These are phyloP conservation scores for Eupithecia pulchellata DNA, from an alignment of 2,888 invertebrate genomes.

Conservation along the genomic window DNA sequence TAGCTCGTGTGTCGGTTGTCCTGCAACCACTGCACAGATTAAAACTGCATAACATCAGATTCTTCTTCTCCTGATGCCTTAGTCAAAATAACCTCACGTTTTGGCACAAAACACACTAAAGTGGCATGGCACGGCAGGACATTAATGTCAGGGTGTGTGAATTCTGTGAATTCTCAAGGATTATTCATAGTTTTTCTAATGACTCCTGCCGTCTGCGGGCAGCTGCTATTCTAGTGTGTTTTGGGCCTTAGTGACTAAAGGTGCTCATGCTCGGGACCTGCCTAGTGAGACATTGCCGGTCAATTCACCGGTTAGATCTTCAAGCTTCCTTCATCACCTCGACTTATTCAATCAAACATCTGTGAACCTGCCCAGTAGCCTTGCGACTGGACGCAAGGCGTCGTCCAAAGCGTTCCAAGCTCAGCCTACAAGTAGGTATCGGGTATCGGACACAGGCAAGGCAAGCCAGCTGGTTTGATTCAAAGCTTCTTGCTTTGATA, in stretches of 20 bases:
- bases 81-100: background rate
- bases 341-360: background rate
- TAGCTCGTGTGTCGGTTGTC: slow-evolving; percentile 81
- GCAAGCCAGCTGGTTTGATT: background rate
- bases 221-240: background rate
- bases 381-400: too few species aligned
- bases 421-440: too few species aligned
- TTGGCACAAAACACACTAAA: background rate
- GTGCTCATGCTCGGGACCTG: background rate
- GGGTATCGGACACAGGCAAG: too few species aligned
- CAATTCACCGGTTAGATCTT: background rate
- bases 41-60: slow-evolving; percentile 38
- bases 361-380: background rate
- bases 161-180: too few species aligned
- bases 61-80: background rate
- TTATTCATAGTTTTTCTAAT: too few species aligned
- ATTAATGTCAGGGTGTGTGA: too few species aligned
- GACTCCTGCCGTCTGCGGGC: too few species aligned
- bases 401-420: too few species aligned
- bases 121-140: background rate
- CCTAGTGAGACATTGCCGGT: background rate
- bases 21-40: slow-evolving; percentile 71
- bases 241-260: background rate
- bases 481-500: background rate
- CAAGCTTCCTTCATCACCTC: background rate